Conservation (phyloP, 2,113 vertebrate species). For the Lepus europaeus region DNA sequence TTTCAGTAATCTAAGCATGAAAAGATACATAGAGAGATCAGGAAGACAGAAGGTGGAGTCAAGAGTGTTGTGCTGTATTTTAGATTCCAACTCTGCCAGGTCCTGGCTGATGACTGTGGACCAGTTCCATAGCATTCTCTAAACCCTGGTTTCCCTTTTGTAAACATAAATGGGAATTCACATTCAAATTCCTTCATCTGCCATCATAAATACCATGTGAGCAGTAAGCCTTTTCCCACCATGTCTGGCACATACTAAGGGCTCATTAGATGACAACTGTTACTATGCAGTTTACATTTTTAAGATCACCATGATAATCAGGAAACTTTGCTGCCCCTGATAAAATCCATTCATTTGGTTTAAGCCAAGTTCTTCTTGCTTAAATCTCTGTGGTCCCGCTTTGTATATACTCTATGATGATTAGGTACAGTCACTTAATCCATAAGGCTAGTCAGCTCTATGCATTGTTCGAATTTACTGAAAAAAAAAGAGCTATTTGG, state of each 20-base stretch:
- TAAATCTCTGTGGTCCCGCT: neutral
- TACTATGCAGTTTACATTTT: neutral
- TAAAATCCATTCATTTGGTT: neutral
- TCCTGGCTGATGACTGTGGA: neutral
- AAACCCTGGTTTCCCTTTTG: neutral
- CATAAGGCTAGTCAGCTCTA: neutral
- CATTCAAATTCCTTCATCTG: neutral
- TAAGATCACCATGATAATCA: neutral
- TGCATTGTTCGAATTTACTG: neutral
- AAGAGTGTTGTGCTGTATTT: neutral
- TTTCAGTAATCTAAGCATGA: neutral
- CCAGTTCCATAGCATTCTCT: neutral
- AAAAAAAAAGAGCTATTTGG: neutral
- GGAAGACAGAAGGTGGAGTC: neutral
- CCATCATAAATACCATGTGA: neutral
- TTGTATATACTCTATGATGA: neutral
- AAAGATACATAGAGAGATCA: neutral
- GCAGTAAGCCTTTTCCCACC: neutral
- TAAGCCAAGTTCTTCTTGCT: slow-evolving; percentile 10
- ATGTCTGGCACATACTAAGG: neutral
- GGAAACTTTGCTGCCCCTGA: neutral
- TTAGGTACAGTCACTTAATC: neutral
- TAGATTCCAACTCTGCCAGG: neutral
- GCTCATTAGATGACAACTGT: neutral
- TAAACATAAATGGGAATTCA: neutral